Conservation (phyloP, 2,888 invertebrate species). For the Calliphora vomitoria region DNA sequence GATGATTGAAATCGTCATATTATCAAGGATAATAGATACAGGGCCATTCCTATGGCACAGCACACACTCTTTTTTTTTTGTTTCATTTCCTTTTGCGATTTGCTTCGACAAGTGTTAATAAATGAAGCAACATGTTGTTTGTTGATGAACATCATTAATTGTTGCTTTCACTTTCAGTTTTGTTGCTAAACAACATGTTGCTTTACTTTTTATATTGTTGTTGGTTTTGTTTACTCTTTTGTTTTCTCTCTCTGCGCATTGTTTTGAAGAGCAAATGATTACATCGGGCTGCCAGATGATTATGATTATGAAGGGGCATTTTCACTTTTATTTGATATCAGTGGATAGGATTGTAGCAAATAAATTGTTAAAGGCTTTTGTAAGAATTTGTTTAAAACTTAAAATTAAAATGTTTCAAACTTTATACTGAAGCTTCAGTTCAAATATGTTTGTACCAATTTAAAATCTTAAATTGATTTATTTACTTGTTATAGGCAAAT, state of each 20-base stretch:
- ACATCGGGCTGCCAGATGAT: slow-evolving; percentile 12
- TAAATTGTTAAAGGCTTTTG: too few relatives aligned
- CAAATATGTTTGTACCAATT: too few relatives aligned
- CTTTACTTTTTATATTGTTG: neutral
- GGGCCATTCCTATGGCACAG: slow-evolving; percentile 2
- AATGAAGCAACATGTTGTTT: slow-evolving; percentile 56
- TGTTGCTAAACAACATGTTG: slow-evolving; percentile 54
- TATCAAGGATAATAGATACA: slow-evolving; percentile 51
- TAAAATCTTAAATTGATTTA: too few relatives aligned
- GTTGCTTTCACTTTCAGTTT: neutral
- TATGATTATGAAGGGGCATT: neutral
- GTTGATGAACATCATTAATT: neutral
- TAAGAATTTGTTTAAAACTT: too few relatives aligned
- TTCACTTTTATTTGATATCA: too few relatives aligned
- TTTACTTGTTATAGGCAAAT: too few relatives aligned
- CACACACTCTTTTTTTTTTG: neutral
- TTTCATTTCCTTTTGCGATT: neutral
- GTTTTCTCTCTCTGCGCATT: slow-evolving; percentile 40
- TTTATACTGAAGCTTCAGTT: too few relatives aligned
- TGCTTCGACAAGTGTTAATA: slow-evolving; percentile 10
- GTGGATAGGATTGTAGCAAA: too few relatives aligned
- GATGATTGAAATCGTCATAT: slow-evolving; percentile 49
- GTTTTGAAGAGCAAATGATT: neutral
- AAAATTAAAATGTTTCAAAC: too few relatives aligned
- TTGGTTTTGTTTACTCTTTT: neutral